Conservation (phyloP, 2,797 vertebrate species). For the Momotus momota region DNA sequence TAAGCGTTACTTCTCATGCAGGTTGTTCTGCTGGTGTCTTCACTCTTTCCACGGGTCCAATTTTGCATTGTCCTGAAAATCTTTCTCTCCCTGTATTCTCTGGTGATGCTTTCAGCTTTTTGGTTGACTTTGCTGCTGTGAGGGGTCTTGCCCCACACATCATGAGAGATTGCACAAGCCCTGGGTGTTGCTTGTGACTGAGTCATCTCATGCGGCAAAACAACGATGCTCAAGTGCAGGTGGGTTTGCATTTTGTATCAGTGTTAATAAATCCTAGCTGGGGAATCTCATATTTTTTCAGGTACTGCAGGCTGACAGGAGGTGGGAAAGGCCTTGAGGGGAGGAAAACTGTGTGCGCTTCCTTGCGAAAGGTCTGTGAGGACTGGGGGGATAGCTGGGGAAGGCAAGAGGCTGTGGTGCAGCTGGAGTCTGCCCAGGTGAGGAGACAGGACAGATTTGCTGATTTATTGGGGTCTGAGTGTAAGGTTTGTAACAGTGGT, state of each 20-base stretch:
- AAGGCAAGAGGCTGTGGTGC: not conserved
- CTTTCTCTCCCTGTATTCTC: not conserved
- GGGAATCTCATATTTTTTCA: not conserved
- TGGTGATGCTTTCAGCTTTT: not conserved
- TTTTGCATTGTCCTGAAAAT: not conserved
- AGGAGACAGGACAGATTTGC: not conserved
- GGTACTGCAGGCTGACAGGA: not conserved
- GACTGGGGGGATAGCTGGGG: not conserved
- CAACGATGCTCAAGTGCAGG: not conserved
- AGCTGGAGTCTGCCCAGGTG: not conserved
- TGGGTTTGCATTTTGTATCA: not conserved
- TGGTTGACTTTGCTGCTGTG: not conserved
- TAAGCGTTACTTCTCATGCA: not conserved
- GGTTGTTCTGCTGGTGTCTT: not conserved
- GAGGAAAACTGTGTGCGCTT: not conserved
- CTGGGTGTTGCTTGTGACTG: not conserved
- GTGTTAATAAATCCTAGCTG: not conserved
- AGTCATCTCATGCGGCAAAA: not conserved
- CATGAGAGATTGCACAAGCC: not conserved
- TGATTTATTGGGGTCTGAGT: conserved; percentile 25
- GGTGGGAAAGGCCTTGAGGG: not conserved
- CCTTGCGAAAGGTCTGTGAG: not conserved
- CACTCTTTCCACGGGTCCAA: fast-evolving
- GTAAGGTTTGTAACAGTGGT: not conserved
- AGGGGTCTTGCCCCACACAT: not conserved